Evolutionary conservation across 1,140 invertebrate species (phyloP), one percentile per base, ranked within the genome.

Genomic region (Meloidogyne floridensis): DNA sequence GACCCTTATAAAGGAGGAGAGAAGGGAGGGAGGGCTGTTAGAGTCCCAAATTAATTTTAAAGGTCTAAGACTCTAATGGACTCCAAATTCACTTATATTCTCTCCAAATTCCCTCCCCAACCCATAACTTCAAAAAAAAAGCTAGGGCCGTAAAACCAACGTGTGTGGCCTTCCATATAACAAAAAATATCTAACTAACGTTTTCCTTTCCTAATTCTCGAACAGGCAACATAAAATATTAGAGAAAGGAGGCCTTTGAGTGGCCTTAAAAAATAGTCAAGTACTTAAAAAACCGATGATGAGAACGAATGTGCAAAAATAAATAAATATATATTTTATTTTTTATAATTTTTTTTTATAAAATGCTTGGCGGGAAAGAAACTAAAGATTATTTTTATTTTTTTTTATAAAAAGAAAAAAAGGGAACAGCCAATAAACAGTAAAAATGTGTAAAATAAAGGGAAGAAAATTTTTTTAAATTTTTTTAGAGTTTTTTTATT

Each of bases 321-420:
- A 59, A 56, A 11, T 3, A 15, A 32, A 32, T 32, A 32, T 32
- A 32, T 32, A 32, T 32, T 32, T 47, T 6, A 47, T 47, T 47
- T 47, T 47, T 47, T 47, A 47, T 8, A 47, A 47, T 47, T 8
- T 47, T 47, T 47, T 47, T 47, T 47, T 47, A 47, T 47, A 6
- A 6, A 6, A 6, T 47, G 7, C 4, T 65, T 65, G 10, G 10
- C 10, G 10, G 5, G 59, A n/a, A 65, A 65, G 59, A 65, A 65
- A 65, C 59, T 65, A 65, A 65, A 65, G 59, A 65, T 65, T 65
- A 65, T 65, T 65, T 65, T 65, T 65, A n/a, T n/a, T n/a, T 65
- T 65, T 65, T 59, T 15, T 59, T 59, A 15, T 59, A n/a, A 47
- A 47, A 32, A 15, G 3, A 15, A 56, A 59, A 15, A 59, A 59